phyloP scores from a whole-genome alignment of 2,113 vertebrate genomes.

The Eidolon helvum region DNA sequence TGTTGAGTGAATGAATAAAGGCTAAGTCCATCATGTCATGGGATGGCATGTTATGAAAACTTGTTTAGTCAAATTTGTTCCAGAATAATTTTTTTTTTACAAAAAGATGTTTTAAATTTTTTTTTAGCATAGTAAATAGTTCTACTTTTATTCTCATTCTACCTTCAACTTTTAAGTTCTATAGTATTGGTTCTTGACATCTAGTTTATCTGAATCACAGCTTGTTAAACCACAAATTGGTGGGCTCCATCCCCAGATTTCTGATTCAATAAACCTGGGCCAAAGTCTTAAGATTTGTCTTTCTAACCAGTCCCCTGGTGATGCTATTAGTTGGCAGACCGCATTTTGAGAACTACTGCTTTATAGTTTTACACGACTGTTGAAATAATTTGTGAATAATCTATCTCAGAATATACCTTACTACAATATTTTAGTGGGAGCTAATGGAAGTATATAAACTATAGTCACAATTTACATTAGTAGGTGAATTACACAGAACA shows the following conservation, averaged over 20 bases:
- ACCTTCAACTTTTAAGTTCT: not conserved
- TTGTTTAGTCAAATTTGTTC: not conserved
- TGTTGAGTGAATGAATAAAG: not conserved
- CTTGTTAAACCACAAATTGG: not conserved
- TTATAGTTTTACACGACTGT: not conserved
- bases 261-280: not conserved
- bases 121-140: slow-evolving; percentile 4
- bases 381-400: not conserved
- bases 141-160: not conserved
- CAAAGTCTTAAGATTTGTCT: not conserved
- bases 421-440: not conserved
- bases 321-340: not conserved
- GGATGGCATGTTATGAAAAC: not conserved
- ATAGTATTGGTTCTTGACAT: not conserved
- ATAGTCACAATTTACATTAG: slow-evolving; percentile 23
- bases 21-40: not conserved
- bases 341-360: not conserved
- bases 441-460: not conserved
- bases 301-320: not conserved
- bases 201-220: not conserved
- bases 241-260: not conserved
- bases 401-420: not conserved
- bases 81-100: not conserved
- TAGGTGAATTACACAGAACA: slow-evolving; percentile 30
- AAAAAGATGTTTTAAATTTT: not conserved